These are phyloP conservation scores for Branchellion lobata DNA, from an alignment of 2,888 invertebrate genomes.

Conservation along the genomic window DNA sequence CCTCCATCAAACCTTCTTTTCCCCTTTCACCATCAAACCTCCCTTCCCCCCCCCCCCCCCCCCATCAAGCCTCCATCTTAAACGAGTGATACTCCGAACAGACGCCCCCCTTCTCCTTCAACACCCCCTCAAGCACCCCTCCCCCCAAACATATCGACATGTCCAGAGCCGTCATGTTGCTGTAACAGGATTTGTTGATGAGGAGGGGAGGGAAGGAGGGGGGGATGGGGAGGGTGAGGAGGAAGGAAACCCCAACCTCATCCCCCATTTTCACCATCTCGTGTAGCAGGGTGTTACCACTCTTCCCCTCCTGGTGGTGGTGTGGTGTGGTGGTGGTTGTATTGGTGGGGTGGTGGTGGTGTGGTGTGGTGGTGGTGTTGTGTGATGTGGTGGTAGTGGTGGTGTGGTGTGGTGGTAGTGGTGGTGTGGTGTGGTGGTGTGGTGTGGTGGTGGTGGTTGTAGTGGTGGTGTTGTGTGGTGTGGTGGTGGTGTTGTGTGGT, in stretches of 20 bases:
- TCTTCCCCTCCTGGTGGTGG: constrained; percentile 35
- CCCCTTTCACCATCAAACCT: background rate
- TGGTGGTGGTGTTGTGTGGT: no score
- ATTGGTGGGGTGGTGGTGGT: background rate
- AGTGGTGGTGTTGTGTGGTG: no score
- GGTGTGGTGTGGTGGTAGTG: no score
- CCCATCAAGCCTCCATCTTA: background rate
- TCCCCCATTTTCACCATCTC: constrained; percentile 30
- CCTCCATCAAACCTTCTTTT: background rate
- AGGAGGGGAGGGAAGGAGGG: background rate
- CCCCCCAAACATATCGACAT: constrained; percentile 16
- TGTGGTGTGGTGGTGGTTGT: background rate
- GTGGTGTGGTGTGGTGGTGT: no score
- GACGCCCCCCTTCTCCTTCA: background rate
- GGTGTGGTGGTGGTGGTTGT: no score
- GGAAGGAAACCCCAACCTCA: background rate
- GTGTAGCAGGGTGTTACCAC: constrained; percentile 34
- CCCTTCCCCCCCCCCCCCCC: background rate
- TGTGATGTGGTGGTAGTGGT: no score
- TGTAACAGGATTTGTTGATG: constrained; percentile 14
- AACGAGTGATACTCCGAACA: background rate
- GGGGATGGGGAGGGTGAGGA: constrained; percentile 28
- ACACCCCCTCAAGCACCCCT: background rate
- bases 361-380: background rate
- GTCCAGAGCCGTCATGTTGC: constrained; percentile 34